Conservation (phyloP, 2,888 invertebrate genomes). For the Drosophila gaucha region DNA sequence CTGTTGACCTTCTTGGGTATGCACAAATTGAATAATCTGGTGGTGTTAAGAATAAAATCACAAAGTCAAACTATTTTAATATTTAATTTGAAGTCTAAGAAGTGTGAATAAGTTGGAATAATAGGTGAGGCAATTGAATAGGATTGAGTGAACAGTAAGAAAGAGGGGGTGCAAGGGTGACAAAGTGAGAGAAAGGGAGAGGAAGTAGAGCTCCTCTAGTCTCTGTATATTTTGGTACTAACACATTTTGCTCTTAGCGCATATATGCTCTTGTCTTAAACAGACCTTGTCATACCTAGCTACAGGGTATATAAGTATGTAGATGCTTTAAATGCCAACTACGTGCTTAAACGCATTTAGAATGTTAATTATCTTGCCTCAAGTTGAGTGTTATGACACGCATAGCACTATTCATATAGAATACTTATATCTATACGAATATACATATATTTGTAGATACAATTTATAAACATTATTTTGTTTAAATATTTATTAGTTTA, state of each 20-base stretch:
- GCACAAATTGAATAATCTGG: background rate
- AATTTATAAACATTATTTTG: background rate
- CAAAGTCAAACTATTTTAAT: background rate
- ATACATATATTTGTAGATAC: background rate
- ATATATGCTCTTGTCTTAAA: background rate
- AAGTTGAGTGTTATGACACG: constrained; percentile 6
- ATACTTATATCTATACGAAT: background rate
- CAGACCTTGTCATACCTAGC: background rate
- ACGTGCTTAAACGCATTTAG: constrained; percentile 9
- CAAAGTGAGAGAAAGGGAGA: background rate
- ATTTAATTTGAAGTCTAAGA: background rate
- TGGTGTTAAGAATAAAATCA: too few relatives aligned
- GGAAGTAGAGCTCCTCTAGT: background rate
- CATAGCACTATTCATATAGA: background rate
- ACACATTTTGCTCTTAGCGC: too few relatives aligned
- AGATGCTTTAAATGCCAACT: constrained; percentile 2
- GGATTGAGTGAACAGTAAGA: background rate
- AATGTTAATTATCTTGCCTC: constrained; percentile 11
- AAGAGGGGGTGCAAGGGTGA: background rate
- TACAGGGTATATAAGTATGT: background rate
- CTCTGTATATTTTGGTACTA: background rate
- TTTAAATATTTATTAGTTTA: background rate
- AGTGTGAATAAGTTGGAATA: background rate
- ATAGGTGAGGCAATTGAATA: too few relatives aligned
- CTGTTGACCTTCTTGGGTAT: constrained; percentile 1